phyloP scores from a whole-genome alignment of 2,888 invertebrate genomes.

The Pelosia muscerda region DNA sequence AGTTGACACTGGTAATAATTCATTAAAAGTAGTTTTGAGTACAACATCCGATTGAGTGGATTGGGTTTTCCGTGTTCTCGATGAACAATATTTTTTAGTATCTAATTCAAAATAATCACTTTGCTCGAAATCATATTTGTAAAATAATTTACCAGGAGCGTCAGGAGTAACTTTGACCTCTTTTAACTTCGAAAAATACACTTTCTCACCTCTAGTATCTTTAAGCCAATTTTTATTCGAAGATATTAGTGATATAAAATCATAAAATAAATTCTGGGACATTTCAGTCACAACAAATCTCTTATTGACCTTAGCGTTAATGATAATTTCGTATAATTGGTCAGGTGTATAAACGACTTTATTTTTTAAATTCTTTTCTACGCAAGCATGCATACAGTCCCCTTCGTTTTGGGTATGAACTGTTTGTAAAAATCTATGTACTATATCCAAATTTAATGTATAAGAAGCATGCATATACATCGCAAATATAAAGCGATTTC shows the following conservation, averaged over 20 bases:
- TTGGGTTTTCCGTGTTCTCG: neutral
- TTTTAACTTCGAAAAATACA: neutral
- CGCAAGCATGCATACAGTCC: constrained; percentile 12
- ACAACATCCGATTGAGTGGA: too few species aligned
- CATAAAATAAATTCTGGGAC: neutral
- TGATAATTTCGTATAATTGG: constrained; percentile 12
- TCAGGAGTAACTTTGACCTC: neutral
- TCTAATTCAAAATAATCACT: constrained; percentile 3
- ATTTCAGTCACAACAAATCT: constrained; percentile 7
- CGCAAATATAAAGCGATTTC: constrained; percentile 11
- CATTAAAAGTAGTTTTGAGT: too few species aligned
- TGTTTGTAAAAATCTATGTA: constrained; percentile 8
- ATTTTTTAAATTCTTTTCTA: constrained; percentile 7
- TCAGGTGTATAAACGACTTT: constrained; percentile 12
- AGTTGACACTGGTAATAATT: too few species aligned
- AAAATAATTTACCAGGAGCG: neutral
- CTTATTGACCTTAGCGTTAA: constrained; percentile 8
- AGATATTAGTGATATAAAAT: neutral
- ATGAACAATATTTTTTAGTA: neutral
- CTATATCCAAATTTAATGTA: neutral
- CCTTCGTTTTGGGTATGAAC: constrained; percentile 17
- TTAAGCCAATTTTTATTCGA: neutral
- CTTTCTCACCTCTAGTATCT: neutral
- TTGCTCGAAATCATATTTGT: constrained; percentile 10
- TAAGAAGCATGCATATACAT: constrained; percentile 2